Conservation (phyloP, 2,888 invertebrate genomes). For the Neoitamus cyanurus region DNA sequence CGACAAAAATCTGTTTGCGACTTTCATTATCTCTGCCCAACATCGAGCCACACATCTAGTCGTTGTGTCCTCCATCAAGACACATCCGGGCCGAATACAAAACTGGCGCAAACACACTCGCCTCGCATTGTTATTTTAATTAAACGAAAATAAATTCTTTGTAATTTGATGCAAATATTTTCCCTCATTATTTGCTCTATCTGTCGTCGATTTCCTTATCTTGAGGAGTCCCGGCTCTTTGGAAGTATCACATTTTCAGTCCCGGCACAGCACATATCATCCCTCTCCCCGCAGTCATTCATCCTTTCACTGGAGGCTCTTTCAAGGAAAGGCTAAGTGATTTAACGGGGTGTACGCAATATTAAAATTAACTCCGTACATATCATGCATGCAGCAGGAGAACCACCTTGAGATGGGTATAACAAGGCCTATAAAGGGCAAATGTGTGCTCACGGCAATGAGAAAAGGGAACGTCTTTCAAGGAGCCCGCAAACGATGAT, state of each 20-base stretch:
- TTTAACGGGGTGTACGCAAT: conserved; percentile 28
- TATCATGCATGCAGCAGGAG: background rate
- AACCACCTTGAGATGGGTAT: conserved; percentile 35
- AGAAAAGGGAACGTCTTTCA: background rate
- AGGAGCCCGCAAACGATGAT: conserved; percentile 4
- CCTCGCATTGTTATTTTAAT: conserved; percentile 56
- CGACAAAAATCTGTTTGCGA: background rate
- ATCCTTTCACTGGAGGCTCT: too few species aligned
- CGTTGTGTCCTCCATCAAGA: background rate
- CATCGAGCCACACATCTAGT: background rate
- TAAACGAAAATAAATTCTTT: conserved; percentile 56
- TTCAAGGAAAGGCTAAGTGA: conserved; percentile 29
- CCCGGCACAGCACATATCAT: background rate
- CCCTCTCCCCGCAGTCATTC: background rate
- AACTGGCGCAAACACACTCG: background rate
- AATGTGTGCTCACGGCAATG: background rate
- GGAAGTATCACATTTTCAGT: background rate
- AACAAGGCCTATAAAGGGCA: conserved; percentile 39
- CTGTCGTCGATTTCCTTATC: conserved; percentile 49
- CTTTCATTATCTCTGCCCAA: background rate
- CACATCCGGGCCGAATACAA: background rate
- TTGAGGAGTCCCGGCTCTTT: background rate
- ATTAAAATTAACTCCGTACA: conserved; percentile 27
- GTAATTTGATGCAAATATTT: conserved; percentile 57
- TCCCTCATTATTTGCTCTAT: conserved; percentile 56